These are phyloP conservation scores for Pseudopleuronectes americanus DNA, from an alignment of 2,797 vertebrate species.

Conservation along the genomic window DNA sequence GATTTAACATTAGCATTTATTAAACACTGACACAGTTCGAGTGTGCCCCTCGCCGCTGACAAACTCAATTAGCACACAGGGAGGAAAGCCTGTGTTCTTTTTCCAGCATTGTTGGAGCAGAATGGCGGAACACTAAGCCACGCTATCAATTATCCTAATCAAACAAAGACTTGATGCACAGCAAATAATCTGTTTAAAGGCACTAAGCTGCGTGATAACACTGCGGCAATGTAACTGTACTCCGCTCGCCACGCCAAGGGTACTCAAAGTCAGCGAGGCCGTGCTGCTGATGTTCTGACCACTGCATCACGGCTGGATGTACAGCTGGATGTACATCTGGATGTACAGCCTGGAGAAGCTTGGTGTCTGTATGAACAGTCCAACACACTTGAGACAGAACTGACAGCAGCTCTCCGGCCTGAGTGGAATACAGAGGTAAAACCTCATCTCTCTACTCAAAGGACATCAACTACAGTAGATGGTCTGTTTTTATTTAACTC, in stretches of 20 bases:
- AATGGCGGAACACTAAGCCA: slow-evolving; percentile 46
- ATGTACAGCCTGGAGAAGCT: too few species aligned
- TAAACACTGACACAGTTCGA: slow-evolving; percentile 21
- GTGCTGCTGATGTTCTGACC: not conserved
- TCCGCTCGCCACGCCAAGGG: slow-evolving; percentile 39
- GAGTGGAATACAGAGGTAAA: too few species aligned
- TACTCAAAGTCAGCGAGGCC: slow-evolving; percentile 40
- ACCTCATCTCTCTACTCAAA: too few species aligned
- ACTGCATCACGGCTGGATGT: too few species aligned
- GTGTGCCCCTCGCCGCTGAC: slow-evolving; percentile 26
- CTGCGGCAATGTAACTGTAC: slow-evolving; percentile 43
- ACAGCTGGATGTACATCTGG: too few species aligned
- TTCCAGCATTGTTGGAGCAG: slow-evolving; percentile 29
- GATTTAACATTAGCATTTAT: slow-evolving; percentile 45
- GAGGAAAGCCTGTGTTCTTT: slow-evolving; percentile 23
- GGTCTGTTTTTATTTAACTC: too few species aligned
- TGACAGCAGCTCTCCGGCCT: too few species aligned
- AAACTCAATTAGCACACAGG: slow-evolving; percentile 46
- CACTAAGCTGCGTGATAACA: slow-evolving; percentile 46
- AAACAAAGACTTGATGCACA: slow-evolving; percentile 71
- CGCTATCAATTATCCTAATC: slow-evolving; percentile 81
- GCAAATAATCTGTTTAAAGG: slow-evolving; percentile 70
- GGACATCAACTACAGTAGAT: too few species aligned
- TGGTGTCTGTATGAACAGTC: too few species aligned
- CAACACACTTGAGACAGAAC: too few species aligned